Conservation (phyloP, 2,113 vertebrate species). For the Zootoca vivipara region DNA sequence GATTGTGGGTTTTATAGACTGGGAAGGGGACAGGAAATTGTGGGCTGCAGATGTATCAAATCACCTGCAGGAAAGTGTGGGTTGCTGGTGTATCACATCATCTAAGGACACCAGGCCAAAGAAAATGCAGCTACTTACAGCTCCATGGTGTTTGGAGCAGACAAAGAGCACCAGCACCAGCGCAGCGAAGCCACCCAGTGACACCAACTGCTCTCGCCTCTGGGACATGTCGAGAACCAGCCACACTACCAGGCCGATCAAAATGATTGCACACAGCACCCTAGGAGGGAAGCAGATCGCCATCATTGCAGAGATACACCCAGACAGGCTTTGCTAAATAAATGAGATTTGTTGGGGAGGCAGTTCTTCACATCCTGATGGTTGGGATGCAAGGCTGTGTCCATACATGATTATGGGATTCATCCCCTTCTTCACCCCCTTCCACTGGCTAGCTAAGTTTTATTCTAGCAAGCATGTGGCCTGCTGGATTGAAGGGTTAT, state of each 20-base stretch:
- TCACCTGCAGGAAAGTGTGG: not conserved
- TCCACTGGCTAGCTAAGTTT: no score
- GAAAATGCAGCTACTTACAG: constrained; percentile 73
- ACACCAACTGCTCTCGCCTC: constrained; percentile 87
- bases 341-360: not conserved
- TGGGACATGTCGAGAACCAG: constrained; percentile 82
- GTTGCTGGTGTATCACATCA: not conserved
- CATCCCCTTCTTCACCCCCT: no score
- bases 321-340: not conserved
- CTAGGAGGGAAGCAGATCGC: constrained; percentile 67
- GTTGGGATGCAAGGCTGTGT: no score
- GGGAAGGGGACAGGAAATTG: no score
- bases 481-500: no score
- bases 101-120: not conserved
- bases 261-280: constrained; percentile 74
- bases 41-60: no score
- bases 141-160: constrained; percentile 83
- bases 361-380: not conserved
- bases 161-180: constrained; percentile 82
- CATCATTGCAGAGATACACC: not conserved
- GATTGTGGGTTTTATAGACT: not conserved
- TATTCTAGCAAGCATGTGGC: no score
- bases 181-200: constrained; percentile 86
- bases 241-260: constrained; percentile 82
- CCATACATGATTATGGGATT: no score